Base-by-base conservation (phyloP, 2,888 invertebrate species). In the Ophraella communa region DNA sequence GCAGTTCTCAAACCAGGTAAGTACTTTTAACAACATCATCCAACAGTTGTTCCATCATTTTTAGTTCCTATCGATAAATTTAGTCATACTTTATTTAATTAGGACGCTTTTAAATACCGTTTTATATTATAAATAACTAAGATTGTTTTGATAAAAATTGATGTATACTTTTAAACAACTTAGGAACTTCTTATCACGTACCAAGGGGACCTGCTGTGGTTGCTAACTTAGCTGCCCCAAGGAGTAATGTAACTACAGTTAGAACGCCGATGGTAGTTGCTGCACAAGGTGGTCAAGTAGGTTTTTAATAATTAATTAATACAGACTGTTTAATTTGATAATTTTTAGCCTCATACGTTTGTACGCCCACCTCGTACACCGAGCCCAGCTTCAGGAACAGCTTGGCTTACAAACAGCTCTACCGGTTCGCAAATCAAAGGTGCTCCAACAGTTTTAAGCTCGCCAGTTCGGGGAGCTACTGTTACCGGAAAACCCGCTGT, bases 171-270 rank as follows among this genome's bases (percentile, higher is more conserved):
- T 62, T 66, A 11, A 66, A 33, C 35, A 70, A 61, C 7, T 76
- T 80, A n/a, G 80, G 80, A 45, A 72, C 80, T 8, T 78, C 81
- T 14, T 82, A 81, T 70, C 83, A 83, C 73, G 82, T 83, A 4
- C 83, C 83, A 5, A 75, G 87, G 63, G 91, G 91, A 1, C 87
- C 91, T 14, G 91, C 91, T 0, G 91, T 91, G 10, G 91, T 91
- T 2, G 91, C 91, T 0, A 91, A 89, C 68, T 85, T 92, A 18
- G 88, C 91, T 10, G 88, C 90, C 5, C 88, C 91, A 0, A 86
- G 91, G 60, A 84, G 86, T 33, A 85, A 86, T 63, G 88, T 90
- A 4, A 86, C 88, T 11, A 77, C 80, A 51, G 81, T 82, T 11
- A 73, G 82, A 58, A 76, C 79, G 10, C 80, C 82, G 11, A 76